Conservation (phyloP, 2,113 vertebrate species). For the Natator depressus region DNA sequence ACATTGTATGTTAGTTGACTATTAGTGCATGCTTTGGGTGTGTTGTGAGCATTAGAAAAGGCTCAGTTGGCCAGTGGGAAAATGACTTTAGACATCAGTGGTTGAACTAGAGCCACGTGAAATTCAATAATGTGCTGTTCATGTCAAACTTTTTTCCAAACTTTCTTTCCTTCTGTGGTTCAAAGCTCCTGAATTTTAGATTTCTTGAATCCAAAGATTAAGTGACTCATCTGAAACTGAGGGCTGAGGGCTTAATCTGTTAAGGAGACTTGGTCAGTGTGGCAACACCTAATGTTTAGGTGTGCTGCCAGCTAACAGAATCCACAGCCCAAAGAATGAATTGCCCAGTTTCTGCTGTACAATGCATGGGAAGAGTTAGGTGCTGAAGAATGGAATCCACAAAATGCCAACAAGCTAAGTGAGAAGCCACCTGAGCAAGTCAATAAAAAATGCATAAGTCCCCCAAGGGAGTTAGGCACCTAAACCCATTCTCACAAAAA, state of each 20-base stretch:
- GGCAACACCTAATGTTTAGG: not conserved
- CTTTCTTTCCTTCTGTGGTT: not conserved
- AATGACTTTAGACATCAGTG: constrained; percentile 16
- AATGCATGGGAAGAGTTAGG: not conserved
- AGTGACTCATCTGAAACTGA: not conserved
- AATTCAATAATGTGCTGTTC: not conserved
- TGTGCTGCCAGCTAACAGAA: not conserved
- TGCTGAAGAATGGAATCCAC: not conserved
- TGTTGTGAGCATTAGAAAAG: constrained; percentile 37
- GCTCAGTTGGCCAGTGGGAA: constrained; percentile 3
- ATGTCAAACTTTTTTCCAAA: not conserved
- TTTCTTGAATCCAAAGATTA: not conserved
- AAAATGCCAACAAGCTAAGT: not conserved
- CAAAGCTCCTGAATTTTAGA: not conserved
- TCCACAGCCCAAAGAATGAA: not conserved
- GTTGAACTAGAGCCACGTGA: not conserved
- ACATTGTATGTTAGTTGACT: constrained; percentile 23
- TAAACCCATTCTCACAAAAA: not conserved
- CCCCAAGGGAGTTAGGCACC: not conserved
- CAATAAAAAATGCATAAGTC: not conserved
- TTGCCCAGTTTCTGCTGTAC: not conserved
- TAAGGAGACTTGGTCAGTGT: not conserved
- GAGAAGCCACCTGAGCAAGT: not conserved
- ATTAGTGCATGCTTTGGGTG: constrained; percentile 27
- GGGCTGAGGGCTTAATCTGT: not conserved